Evolutionary conservation across 1,140 invertebrate species (phyloP).

Genomic region (Pentalonia nigronervosa): DNA sequence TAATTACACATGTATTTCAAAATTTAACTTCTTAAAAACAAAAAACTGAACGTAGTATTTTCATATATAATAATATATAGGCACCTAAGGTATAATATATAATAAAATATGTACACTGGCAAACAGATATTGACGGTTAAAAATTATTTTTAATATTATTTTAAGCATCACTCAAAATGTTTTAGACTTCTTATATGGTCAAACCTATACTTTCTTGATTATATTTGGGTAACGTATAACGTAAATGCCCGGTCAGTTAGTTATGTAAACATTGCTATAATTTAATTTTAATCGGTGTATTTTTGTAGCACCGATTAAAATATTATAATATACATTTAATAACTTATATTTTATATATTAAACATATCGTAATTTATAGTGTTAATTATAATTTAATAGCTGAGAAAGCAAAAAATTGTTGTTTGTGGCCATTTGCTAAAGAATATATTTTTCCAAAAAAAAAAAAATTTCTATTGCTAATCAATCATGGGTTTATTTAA

Average conservation of each 20-base stretch:
- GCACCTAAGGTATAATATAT: too few species aligned
- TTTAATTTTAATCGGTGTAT: neutral
- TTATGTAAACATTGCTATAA: neutral
- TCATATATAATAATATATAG: neutral
- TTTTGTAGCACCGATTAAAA: neutral
- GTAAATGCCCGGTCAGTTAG: neutral
- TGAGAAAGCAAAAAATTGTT: too few species aligned
- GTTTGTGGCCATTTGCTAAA: too few species aligned
- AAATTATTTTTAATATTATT: neutral
- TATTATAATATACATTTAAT: too few species aligned
- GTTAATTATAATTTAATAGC: too few species aligned
- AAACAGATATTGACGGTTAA: neutral
- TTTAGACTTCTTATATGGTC: neutral
- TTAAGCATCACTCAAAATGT: neutral
- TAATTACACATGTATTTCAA: neutral
- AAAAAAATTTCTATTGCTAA: too few species aligned
- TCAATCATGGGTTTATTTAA: neutral
- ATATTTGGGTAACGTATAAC: neutral
- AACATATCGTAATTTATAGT: too few species aligned
- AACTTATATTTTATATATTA: too few species aligned
- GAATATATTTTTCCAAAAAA: too few species aligned
- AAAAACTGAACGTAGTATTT: neutral
- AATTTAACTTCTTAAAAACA: neutral
- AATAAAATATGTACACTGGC: too few species aligned
- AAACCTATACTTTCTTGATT: too few species aligned